Evolutionary conservation across 2,888 invertebrate species (phyloP), one percentile per base, ranked within the genome.

Genomic region (Synergus umbraculus): DNA sequence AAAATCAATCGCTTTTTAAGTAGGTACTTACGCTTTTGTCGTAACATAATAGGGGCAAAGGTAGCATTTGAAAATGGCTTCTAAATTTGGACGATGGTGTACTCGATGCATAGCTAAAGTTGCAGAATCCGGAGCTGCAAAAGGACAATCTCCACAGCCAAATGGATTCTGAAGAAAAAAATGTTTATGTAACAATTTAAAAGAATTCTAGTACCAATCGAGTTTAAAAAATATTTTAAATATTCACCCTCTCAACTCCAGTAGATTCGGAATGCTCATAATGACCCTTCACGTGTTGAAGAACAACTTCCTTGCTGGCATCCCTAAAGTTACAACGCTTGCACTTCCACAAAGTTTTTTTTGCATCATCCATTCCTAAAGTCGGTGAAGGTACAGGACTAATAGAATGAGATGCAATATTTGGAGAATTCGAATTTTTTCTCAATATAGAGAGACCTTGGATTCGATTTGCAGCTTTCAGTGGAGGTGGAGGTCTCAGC

Each of bases 241-340:
- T 44, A n/a, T 81, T 84, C 78, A 86, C 87, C 79, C 83, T 84
- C 78, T 84, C 83, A 22, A 80, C 78, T 8, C 43, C 49, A n/a
- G 82, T 22, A 44, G 81, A 78, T 22, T 88, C 93, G 83, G 93
- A 91, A 73, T 90, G 76, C 29, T 90, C 92, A 86, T 95, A 95
- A 87, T 95, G 95, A 49, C 94, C 93, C 86, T 95, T 95, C 1
- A 96, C 95, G 86, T 96, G 96, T 18, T 93, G 93, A 83, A 95
- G 91, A 2, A 96, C 94, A 37, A 94, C 93, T 78, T 95, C 95
- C 76, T 95, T 94, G 86, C 94, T 95, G 41, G 94, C 93, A 91
- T 95, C 94, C 86, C 96, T 95, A 87, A 96, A 98, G 90, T 96
- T 95, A 92, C 98, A 98, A 90, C 96, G 96, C 92, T 97, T 97